phyloP scores from a whole-genome alignment of 1,140 invertebrate genomes.

The Phocides pigmalion region DNA sequence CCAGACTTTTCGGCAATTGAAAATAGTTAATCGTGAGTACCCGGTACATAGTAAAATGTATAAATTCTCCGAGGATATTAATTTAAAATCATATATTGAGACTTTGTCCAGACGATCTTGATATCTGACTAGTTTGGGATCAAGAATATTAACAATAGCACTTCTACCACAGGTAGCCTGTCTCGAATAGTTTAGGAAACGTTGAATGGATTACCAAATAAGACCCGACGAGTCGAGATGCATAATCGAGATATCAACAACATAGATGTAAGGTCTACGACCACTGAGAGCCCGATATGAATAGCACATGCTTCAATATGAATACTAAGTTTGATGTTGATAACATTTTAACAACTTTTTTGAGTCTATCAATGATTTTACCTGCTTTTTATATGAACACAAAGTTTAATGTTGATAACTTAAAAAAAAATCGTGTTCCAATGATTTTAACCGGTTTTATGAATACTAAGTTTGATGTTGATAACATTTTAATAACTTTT shows the following conservation, averaged over 20 bases:
- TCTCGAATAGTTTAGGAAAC: conserved; percentile 15
- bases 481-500: neutral
- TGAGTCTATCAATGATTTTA: too few species aligned
- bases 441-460: too few species aligned
- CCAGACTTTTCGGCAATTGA: too few species aligned
- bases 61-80: too few species aligned
- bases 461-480: neutral
- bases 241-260: conserved; percentile 31
- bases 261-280: conserved; percentile 16
- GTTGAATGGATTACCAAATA: conserved; percentile 29
- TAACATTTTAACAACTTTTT: neutral
- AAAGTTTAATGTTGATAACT: too few species aligned
- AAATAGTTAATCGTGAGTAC: too few species aligned
- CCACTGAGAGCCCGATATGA: conserved; percentile 4
- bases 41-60: too few species aligned
- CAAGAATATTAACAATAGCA: conserved; percentile 1
- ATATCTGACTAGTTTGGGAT: neutral
- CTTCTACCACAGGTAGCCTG: neutral
- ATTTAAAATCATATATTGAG: too few species aligned
- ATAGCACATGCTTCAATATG: neutral
- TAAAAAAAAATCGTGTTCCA: too few species aligned
- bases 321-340: neutral
- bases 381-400: too few species aligned
- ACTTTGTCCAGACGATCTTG: neutral
- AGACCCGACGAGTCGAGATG: conserved; percentile 19